Conservation (phyloP, 2,888 invertebrate species). For the Amblyjoppa proteus region DNA sequence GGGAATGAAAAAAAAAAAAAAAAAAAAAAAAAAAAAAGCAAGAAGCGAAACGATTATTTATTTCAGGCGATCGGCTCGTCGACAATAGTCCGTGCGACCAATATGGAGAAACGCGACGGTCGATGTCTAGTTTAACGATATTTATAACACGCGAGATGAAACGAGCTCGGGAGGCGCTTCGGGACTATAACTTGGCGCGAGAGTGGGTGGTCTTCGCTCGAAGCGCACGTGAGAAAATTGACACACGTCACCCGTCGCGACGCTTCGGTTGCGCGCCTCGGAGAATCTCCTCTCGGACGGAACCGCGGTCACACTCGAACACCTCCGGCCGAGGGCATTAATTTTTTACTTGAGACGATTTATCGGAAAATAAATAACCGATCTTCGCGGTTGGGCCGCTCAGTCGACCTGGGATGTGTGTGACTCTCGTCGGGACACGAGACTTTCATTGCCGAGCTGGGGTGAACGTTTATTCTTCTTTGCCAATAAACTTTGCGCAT, state of each 20-base stretch:
- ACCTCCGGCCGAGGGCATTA: conserved; percentile 12
- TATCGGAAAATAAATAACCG: conserved; percentile 16
- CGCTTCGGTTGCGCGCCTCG: neutral
- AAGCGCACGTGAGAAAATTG: conserved; percentile 55
- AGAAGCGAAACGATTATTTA: conserved; percentile 51
- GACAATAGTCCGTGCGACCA: conserved; percentile 55
- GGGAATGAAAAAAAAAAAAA: conserved; percentile 1
- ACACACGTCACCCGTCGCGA: conserved; percentile 34
- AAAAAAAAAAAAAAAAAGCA: neutral
- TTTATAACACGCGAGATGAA: conserved; percentile 39
- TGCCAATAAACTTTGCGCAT: too few relatives aligned
- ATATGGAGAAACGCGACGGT: conserved; percentile 46
- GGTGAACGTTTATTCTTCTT: neutral
- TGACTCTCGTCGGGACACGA: neutral
- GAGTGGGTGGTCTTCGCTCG: conserved; percentile 59
- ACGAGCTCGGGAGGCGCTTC: conserved; percentile 20
- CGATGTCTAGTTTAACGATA: conserved; percentile 39
- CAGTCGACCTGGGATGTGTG: neutral
- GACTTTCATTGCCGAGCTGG: neutral
- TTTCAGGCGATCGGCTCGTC: conserved; percentile 54
- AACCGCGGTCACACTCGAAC: conserved; percentile 25
- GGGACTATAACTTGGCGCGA: conserved; percentile 24
- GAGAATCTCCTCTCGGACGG: conserved; percentile 28
- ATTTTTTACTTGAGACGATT: conserved; percentile 15
- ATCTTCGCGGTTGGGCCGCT: neutral